Percentiles rank a stretch among this genome's conserved stretches.
Conservation (phyloP, 35 echinoderm and acorn worm species). For the Stichopus chloronotus region DNA sequence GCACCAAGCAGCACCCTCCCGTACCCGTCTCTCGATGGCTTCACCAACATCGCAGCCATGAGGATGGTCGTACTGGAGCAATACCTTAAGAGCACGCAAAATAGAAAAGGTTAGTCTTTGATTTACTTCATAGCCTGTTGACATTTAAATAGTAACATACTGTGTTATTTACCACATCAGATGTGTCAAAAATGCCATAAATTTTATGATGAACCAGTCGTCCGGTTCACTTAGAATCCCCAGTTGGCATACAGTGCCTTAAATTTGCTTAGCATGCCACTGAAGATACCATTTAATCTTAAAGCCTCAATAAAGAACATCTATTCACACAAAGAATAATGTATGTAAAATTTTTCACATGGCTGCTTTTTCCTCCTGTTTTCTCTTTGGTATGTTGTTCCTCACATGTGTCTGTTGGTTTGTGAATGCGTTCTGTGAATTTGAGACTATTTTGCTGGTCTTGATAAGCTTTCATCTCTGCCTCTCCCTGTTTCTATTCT, state of each 20-base stretch:
- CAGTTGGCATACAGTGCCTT: too few species aligned
- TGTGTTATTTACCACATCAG: not conserved
- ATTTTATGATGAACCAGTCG: too few species aligned
- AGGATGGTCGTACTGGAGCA: constrained; percentile 79
- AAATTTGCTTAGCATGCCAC: too few species aligned
- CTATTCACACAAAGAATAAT: not conserved
- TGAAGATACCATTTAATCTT: too few species aligned
- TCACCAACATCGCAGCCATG: constrained; percentile 87
- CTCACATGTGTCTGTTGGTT: not conserved
- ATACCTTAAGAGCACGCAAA: constrained; percentile 75
- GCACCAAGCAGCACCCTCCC: constrained; percentile 86
- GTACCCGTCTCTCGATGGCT: constrained; percentile 83
- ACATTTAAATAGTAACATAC: not conserved
- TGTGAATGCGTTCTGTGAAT: not conserved
- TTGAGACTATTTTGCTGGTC: not conserved
- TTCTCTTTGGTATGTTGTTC: too few species aligned
- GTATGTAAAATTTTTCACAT: too few species aligned
- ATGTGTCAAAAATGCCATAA: too few species aligned
- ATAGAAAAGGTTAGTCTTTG: constrained; percentile 32
- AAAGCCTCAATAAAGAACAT: too few species aligned
- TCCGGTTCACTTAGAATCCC: too few species aligned
- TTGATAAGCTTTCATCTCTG: not conserved
- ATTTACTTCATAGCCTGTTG: not conserved
- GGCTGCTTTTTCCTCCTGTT: too few species aligned
- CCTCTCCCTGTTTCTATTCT: not conserved